Evolutionary conservation across 2,113 vertebrate genomes (phyloP), one percentile per base, ranked within the genome.

Genomic region (Halcyon malimbica): DNA sequence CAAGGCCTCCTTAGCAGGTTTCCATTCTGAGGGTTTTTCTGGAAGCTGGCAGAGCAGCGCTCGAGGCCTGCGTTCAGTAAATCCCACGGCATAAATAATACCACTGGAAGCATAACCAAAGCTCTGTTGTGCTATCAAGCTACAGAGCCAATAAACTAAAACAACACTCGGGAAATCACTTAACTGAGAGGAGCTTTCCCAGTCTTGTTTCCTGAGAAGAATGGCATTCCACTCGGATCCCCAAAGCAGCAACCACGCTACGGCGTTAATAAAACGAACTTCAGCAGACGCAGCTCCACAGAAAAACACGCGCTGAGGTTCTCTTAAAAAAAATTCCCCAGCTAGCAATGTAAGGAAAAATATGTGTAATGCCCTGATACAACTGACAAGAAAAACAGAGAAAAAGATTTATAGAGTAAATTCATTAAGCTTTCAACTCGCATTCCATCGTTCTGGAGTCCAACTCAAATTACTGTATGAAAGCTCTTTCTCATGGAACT

Each of bases 401-500:
- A 94, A 93, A 94, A 94, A 97, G 97, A 97, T 97, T 96, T 97
- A 97, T 97, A 88, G 94, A 92, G 93, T 90, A 97, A 97, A 96
- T 96, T 95, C 90, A 92, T 95, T 92, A 94, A 89, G 91, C 96
- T 97, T 97, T 97, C 96, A 96, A 96, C 96, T 93, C 23, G 1
- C 96, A 96, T 97, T 96, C 97, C 94, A 96, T 87, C 96, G 20
- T 94, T 95, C 91, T 95, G 91, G 84, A 96, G 96, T 94, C 95
- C 90, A 94, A 94, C 92, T 97, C 93, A 92, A 94, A 96, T 97
- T 96, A 95, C 97, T 92, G 86, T 95, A 96, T 96, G 95, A 97
- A 96, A 91, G 95, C 95, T 95, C 94, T 85, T 97, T 96, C 97
- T 97, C 96, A 97, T 96, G 97, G 93, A 95, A 91, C 87, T 65